Percentiles rank a stretch among this genome's conserved stretches.
phyloP scores from a whole-genome alignment of 1,140 invertebrate species.

The Trinorchestia longiramus region DNA sequence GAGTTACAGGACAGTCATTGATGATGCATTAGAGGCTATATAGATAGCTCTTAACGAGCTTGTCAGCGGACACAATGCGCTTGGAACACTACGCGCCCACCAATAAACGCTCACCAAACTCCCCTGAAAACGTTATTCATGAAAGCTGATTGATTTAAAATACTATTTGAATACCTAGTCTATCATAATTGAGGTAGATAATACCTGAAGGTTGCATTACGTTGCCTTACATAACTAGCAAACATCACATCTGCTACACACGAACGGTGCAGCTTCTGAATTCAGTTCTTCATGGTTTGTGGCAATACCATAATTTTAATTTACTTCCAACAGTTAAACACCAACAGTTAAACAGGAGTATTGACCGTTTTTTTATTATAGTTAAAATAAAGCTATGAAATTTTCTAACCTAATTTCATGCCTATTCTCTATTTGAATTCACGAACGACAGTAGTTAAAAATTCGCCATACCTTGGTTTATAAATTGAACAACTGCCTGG shows the following conservation, averaged over 20 bases:
- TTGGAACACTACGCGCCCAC: too few relatives aligned
- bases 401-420: neutral
- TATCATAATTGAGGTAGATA: neutral
- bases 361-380: neutral
- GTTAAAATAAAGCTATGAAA: neutral
- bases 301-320: neutral
- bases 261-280: neutral
- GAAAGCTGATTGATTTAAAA: neutral
- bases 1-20: too few relatives aligned
- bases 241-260: neutral
- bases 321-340: neutral
- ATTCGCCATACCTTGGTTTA: neutral
- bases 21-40: too few relatives aligned
- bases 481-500: neutral
- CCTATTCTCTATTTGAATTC: neutral
- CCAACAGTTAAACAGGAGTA: neutral
- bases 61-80: too few relatives aligned
- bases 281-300: neutral
- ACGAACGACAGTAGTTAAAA: neutral
- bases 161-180: neutral
- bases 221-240: neutral
- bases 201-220: neutral
- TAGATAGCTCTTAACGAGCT: too few relatives aligned
- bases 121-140: neutral
- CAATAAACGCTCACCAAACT: neutral